phyloP scores from a whole-genome alignment of 2,797 vertebrate genomes.

The Heterohyrax brucei region DNA sequence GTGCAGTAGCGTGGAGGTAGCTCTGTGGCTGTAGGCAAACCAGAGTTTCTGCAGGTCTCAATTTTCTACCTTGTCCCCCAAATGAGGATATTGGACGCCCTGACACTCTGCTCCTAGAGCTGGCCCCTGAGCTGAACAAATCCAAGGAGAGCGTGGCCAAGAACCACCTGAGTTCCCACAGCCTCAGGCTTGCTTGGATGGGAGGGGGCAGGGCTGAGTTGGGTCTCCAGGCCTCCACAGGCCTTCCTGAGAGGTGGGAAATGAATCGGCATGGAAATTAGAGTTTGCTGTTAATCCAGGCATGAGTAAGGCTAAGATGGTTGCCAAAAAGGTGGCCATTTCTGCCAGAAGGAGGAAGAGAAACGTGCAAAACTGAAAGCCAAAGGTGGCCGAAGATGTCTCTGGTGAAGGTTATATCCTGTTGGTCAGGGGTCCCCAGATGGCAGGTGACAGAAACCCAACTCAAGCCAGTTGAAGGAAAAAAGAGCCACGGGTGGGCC shows the following conservation, averaged over 20 bases:
- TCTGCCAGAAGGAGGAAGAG: slow-evolving; percentile 13
- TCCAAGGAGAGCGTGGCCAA: background rate
- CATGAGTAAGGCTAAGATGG: slow-evolving; percentile 55
- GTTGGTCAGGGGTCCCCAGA: background rate
- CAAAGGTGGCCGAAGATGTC: background rate
- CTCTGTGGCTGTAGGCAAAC: background rate
- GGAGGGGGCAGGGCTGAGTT: background rate
- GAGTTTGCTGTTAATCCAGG: slow-evolving; percentile 67
- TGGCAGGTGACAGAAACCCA: background rate
- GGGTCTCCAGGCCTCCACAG: slow-evolving; percentile 57
- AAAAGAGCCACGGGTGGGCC: background rate
- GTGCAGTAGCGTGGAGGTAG: background rate
- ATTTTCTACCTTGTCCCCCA: background rate
- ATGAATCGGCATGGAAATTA: slow-evolving; percentile 73
- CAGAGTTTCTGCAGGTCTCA: background rate
- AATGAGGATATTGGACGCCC: background rate
- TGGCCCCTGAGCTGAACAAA: background rate
- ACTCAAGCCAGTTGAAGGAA: background rate
- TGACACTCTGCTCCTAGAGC: background rate
- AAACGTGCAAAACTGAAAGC: background rate
- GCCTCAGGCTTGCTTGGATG: background rate
- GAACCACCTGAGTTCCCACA: background rate
- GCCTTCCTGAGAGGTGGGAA: slow-evolving; percentile 72
- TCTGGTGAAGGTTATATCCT: background rate
- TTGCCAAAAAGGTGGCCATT: slow-evolving; percentile 32